Conservation (phyloP, 1,140 invertebrate genomes). For the Physella acuta region DNA sequence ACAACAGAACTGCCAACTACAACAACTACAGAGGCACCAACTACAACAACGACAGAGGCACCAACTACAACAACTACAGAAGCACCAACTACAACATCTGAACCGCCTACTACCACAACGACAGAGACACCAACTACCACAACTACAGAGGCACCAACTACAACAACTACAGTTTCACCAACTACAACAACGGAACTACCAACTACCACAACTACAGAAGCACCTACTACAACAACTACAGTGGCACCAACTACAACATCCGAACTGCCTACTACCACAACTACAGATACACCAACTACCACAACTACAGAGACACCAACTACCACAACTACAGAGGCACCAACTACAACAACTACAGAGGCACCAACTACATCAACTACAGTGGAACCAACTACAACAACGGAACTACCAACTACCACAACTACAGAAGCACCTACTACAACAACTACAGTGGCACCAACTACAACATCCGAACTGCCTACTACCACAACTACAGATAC, state of each 20-base stretch:
- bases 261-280: background rate
- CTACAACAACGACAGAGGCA: background rate
- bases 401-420: background rate
- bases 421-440: background rate
- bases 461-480: background rate
- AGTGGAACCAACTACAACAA: background rate
- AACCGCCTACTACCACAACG: background rate
- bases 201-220: background rate
- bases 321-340: no score
- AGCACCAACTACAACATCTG: conserved; percentile 9
- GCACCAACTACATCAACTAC: background rate
- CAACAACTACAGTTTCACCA: background rate
- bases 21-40: background rate
- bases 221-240: background rate
- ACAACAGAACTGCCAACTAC: no score
- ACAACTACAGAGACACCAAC: no score
- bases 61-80: background rate
- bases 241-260: background rate
- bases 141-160: conserved; percentile 4
- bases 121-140: background rate
- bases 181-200: background rate
- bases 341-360: no score
- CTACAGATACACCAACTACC: no score
- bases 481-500: background rate
- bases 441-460: background rate